Conservation (phyloP, 92 coral and sea anemone species). For the Palythoa grandiflora region DNA sequence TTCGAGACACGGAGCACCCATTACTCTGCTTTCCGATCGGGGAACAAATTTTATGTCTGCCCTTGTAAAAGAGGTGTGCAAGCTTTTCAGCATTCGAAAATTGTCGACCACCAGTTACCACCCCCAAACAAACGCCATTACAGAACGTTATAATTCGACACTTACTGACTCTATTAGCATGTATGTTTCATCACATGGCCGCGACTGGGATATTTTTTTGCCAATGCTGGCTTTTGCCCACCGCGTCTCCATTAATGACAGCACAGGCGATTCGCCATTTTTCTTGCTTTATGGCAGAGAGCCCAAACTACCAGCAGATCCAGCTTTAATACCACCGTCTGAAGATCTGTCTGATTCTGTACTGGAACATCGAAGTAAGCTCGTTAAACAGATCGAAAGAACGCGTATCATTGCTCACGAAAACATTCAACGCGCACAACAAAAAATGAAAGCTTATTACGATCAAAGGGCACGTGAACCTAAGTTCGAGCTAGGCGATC, state of each 20-base stretch:
- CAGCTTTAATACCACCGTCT: too few relatives aligned
- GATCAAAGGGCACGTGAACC: too few relatives aligned
- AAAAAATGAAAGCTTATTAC: too few relatives aligned
- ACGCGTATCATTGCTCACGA: too few relatives aligned
- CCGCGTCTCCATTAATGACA: conserved; percentile 67
- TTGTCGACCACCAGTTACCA: conserved; percentile 57
- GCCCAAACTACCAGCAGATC: too few relatives aligned
- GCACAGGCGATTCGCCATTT: conserved; percentile 54
- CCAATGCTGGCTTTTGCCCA: conserved; percentile 54
- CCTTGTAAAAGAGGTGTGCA: conserved; percentile 51
- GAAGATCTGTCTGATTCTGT: too few relatives aligned
- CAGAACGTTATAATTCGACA: conserved; percentile 59
- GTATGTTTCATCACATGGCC: conserved; percentile 60
- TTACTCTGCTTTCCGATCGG: conserved; percentile 60
- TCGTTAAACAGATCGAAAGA: too few relatives aligned
- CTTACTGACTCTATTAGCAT: conserved; percentile 56
- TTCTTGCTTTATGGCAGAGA: conserved; percentile 11
- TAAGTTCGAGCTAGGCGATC: too few relatives aligned
- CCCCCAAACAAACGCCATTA: conserved; percentile 52
- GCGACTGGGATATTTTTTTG: conserved; percentile 64
- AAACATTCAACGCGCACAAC: too few relatives aligned
- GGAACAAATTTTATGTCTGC: conserved; percentile 62
- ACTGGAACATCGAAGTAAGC: too few relatives aligned
- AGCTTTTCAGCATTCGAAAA: conserved; percentile 45
- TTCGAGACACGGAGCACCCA: conserved; percentile 59